A percentile compares a stretch with the other conserved stretches of the same genome.
Evolutionary conservation across 53 echinoderm and acorn worm species (phyloP).

Genomic region (Apostichopus leukothele): DNA sequence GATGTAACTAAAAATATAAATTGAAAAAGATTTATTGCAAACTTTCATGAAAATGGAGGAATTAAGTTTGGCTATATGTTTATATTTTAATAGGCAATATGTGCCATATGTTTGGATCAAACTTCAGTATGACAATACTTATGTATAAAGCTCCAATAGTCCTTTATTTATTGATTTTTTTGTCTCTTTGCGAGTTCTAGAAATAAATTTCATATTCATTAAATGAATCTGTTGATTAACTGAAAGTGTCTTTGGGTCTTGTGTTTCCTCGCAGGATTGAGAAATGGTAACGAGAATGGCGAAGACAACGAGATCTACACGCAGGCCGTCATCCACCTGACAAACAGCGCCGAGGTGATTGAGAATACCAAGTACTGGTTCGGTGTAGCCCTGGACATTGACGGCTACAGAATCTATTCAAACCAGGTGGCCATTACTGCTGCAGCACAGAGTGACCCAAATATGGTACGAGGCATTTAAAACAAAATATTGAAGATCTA

Average conservation of each 20-base stretch:
- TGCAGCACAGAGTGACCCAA: slow-evolving; percentile 29
- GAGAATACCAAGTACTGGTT: slow-evolving; percentile 68
- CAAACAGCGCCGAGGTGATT: slow-evolving; percentile 63
- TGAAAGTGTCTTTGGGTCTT: neutral
- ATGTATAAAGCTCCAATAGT: no score
- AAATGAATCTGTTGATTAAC: neutral
- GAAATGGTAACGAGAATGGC: slow-evolving; percentile 33
- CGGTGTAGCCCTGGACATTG: slow-evolving; percentile 63
- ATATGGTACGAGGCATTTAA: slow-evolving; percentile 56
- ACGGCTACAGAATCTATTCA: slow-evolving; percentile 61
- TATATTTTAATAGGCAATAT: no score
- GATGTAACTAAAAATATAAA: no score
- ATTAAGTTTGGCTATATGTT: no score
- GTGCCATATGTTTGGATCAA: no score
- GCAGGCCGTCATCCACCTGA: slow-evolving; percentile 69
- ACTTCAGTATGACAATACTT: no score
- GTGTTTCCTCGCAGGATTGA: slow-evolving; percentile 50
- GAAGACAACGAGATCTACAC: slow-evolving; percentile 58
- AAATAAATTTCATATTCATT: neutral
- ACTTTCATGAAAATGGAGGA: no score
- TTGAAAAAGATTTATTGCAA: no score
- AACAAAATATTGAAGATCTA: no score
- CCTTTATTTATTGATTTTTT: neutral
- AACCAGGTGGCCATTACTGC: slow-evolving; percentile 66
- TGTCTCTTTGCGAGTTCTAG: neutral